Evolutionary conservation across 2,113 vertebrate genomes (phyloP).

Genomic region (Callionymus lyra): DNA sequence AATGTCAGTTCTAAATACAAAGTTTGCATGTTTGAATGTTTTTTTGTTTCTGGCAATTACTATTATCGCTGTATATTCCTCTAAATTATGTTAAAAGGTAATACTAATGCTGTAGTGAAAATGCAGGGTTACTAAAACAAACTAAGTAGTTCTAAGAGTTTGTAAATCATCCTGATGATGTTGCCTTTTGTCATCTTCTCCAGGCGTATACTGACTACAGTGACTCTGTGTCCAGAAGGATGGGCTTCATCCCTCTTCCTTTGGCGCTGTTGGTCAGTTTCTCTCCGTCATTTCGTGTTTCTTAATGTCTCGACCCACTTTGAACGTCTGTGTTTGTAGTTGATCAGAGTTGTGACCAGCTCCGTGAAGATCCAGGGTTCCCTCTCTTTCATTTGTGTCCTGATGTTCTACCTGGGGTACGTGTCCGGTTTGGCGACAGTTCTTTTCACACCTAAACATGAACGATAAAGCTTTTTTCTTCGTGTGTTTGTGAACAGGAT

Average conservation of each 20-base stretch:
- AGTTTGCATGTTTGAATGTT: no score
- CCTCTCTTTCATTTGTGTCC: slow-evolving; percentile 83
- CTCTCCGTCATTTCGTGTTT: neutral
- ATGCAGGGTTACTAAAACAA: no score
- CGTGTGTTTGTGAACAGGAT: slow-evolving; percentile 65
- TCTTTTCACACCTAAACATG: neutral
- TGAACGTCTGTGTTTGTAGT: slow-evolving; percentile 50
- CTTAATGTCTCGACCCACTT: neutral
- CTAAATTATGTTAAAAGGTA: no score
- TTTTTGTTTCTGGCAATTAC: no score
- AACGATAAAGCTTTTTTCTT: neutral
- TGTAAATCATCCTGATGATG: no score
- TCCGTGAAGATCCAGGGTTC: slow-evolving; percentile 95
- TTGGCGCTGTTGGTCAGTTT: slow-evolving; percentile 88
- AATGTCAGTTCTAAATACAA: no score
- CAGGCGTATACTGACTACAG: slow-evolving; percentile 98
- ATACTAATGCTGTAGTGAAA: no score
- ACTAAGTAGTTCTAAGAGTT: no score
- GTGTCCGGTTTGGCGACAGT: neutral
- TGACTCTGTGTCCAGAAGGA: slow-evolving; percentile 92
- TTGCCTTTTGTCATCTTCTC: neutral
- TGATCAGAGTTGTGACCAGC: slow-evolving; percentile 91
- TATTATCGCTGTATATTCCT: no score
- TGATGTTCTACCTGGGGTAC: slow-evolving; percentile 96
- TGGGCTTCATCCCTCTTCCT: slow-evolving; percentile 98